Evolutionary conservation across 2,797 vertebrate genomes (phyloP).

Genomic region (Phaenicophaeus curvirostris): DNA sequence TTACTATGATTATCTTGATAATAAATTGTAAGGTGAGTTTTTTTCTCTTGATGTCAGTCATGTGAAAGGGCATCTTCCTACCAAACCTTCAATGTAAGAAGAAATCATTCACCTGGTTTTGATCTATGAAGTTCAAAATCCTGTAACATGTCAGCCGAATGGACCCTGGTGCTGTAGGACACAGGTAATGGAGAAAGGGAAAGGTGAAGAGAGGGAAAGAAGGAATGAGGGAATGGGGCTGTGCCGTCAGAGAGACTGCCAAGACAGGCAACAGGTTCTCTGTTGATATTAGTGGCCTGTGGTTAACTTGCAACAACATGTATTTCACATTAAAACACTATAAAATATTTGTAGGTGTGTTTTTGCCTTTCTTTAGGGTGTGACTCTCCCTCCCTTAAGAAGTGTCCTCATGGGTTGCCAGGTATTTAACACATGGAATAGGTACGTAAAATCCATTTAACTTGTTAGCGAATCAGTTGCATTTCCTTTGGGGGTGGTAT

Average conservation of each 20-base stretch:
- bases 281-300: neutral
- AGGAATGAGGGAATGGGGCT: neutral
- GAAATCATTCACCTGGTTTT: neutral
- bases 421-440: conserved; percentile 12
- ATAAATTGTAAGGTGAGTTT: fast-evolving
- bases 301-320: neutral
- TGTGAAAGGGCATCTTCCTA: neutral
- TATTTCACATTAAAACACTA: conserved; percentile 46
- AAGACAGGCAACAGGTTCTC: neutral
- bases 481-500: neutral
- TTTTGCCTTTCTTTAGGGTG: conserved; percentile 7
- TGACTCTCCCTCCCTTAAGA: neutral
- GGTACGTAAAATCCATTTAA: conserved; percentile 51
- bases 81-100: neutral
- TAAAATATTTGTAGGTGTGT: conserved; percentile 1
- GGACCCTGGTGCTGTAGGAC: neutral
- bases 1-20: neutral
- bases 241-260: neutral
- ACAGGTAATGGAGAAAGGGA: neutral
- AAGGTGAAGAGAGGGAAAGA: neutral
- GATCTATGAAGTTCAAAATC: neutral
- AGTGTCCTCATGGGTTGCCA: neutral
- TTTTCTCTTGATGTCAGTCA: neutral
- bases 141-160: fast-evolving
- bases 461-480: conserved; percentile 29